Base-by-base conservation (phyloP, 2,888 invertebrate genomes). In the Ormyrus thymus region DNA sequence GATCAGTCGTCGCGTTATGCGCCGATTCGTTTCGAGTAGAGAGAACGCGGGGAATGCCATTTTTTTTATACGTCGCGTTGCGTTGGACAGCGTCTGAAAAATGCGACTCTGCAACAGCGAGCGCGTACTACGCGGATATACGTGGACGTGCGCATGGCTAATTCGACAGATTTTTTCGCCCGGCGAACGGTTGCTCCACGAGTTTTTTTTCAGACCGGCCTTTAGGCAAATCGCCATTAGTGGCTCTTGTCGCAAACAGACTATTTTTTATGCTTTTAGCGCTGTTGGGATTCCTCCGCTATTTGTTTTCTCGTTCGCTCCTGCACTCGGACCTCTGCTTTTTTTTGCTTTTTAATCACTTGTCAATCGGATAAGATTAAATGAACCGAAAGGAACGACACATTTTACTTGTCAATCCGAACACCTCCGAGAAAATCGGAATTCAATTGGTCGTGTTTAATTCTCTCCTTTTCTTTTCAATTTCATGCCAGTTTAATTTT, bases 81-180 rank as follows among this genome's bases (percentile, higher is more conserved):
- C 83, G 82, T 84, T 85, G 85, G 84, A 84, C 83, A 82, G 82
- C 79, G 80, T 81, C 79, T 84, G 85, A 85, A 85, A 85, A 86
- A 85, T 84, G 85, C 82, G 79, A 5, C 11, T 51, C 51, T 45
- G 51, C 68, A 69, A 70, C 79, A 78, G 62, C 83, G 62, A 62
- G 50, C 78, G 55, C 56, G 69, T 11, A 53, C 69, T 43, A 53
- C 62, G 43, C 50, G 64, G 13, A n/a, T 61, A 11, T 48, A 9
- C 8, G n/a, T 50, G 6, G 50, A 8, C 6, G 51, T 6, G 9
- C 15, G 50, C 51, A 15, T 7, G 43, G 45, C 53, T 66, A 66
- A 53, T 66, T 66, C 53, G 7, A 53, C n/a, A 53, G 9, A 53
- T 53, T 11, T 48, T 59, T 70, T 50, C 50, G 46, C 6, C 8